Evolutionary conservation across 2,113 vertebrate species (phyloP), one percentile per base, ranked within the genome.

Genomic region (Tichodroma muraria): DNA sequence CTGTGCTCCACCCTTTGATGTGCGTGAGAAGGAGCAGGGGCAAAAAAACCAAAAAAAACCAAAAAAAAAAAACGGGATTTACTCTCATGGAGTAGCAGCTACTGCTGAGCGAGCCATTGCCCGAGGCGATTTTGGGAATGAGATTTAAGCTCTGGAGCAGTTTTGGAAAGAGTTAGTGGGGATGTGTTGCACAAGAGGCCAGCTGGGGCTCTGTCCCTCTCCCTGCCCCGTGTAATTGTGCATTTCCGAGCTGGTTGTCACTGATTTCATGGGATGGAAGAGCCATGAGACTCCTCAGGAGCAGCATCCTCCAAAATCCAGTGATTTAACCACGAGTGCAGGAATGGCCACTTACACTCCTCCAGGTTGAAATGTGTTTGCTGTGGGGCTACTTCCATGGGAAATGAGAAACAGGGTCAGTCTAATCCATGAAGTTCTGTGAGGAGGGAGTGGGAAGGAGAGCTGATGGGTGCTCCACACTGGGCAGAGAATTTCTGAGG

Each of bases 251-350:
- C 42, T 4, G 9, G 15, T 18, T 80, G 42, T 54, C 45, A 18
- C 70, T 1, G 4, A 4, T 71, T 85, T 35, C 73, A 49, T 18
- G 15, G 40, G 35, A n/a, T 69, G 66, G 63, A 6, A 59, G 50
- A 54, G 21, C 44, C 1, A 0, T 1, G 2, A 38, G 12, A 15
- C 33, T 56, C 86, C 73, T 18, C 22, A 11, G 47, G 70, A 72
- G 52, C 31, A 16, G 33, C 59, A 9, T 57, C 61, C 52, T 91
- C 64, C 73, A 53, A 61, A 76, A 53, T 40, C 9, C 31, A 11
- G 5, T 1, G 28, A 25, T 60, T 49, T 11, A 52, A 66, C 38
- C 65, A 6, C 12, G 10, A 54, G 23, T 38, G 47, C 21, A 44
- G 60, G 49, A 76, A 71, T 40, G 68, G 78, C 70, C 53, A 9